A percentile compares a stretch with the other conserved stretches of the same genome.
Conservation (phyloP, 1,140 invertebrate species). For the Microplitis mediator region DNA sequence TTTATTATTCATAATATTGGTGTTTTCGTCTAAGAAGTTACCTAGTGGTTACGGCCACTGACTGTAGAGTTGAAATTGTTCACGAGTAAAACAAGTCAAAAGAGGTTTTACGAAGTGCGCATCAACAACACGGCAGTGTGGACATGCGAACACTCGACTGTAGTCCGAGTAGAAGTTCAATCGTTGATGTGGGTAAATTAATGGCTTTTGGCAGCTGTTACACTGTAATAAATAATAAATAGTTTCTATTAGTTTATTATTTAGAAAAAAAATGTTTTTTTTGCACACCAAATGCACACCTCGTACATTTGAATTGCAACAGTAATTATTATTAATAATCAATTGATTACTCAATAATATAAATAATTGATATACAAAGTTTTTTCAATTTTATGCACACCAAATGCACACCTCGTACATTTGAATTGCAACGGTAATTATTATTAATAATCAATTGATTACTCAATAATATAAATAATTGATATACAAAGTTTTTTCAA, state of each 20-base stretch:
- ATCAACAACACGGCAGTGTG: constrained; percentile 87
- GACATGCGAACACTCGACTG: constrained; percentile 89
- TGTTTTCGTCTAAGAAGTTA: constrained; percentile 21
- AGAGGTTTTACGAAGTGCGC: constrained; percentile 94
- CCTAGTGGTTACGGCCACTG: constrained; percentile 80
- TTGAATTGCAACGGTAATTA: no score
- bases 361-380: no score
- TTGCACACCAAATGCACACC: neutral
- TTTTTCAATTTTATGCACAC: no score
- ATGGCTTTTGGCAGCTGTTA: constrained; percentile 85
- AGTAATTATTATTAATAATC: no score
- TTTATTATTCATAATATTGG: neutral
- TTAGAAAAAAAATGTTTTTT: constrained; percentile 38
- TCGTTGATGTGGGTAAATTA: constrained; percentile 84
- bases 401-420: no score
- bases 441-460: no score
- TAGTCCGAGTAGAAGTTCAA: constrained; percentile 95
- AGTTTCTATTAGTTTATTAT: neutral
- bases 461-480: no score
- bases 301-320: no score
- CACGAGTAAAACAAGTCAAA: constrained; percentile 77
- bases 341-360: no score
- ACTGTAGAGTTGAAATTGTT: constrained; percentile 70
- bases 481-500: no score
- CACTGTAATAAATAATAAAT: constrained; percentile 70